These are phyloP conservation scores for Hapalemur alaotrensis DNA, from an alignment of 2,797 vertebrate species.

Conservation along the genomic window DNA sequence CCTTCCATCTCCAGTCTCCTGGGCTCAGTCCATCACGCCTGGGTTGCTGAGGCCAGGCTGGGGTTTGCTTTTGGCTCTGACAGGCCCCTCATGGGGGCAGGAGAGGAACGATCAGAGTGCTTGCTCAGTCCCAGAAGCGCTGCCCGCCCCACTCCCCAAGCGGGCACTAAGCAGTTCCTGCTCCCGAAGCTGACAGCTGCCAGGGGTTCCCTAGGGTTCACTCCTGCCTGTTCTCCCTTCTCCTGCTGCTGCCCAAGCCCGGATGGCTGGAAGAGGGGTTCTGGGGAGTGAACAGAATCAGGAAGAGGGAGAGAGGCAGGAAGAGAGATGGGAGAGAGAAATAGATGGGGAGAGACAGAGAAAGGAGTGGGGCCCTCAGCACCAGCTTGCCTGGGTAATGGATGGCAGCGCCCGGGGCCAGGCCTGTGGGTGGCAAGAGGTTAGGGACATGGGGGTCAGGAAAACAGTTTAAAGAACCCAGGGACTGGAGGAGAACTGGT, in stretches of 20 bases:
- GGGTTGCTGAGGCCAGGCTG: conserved; percentile 57
- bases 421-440: background rate
- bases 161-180: background rate
- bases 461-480: conserved; percentile 4
- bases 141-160: background rate
- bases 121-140: background rate
- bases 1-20: conserved; percentile 49
- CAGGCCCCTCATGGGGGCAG: conserved; percentile 63
- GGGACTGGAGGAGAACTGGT: background rate
- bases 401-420: background rate
- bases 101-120: conserved; percentile 39
- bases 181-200: conserved; percentile 48
- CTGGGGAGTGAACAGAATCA: background rate
- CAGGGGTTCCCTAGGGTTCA: conserved; percentile 6
- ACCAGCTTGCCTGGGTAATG: background rate
- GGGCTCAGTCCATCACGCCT: conserved; percentile 66
- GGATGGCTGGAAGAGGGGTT: background rate
- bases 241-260: conserved; percentile 1
- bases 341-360: background rate
- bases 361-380: background rate
- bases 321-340: background rate
- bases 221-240: background rate
- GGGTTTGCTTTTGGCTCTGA: conserved; percentile 64
- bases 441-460: background rate
- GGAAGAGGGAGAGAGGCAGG: background rate